A percentile compares a stretch with the other conserved stretches of the same genome.
These are phyloP conservation scores for Percopsis omiscomaycus DNA, from an alignment of 2,797 vertebrate genomes.

Conservation along the genomic window DNA sequence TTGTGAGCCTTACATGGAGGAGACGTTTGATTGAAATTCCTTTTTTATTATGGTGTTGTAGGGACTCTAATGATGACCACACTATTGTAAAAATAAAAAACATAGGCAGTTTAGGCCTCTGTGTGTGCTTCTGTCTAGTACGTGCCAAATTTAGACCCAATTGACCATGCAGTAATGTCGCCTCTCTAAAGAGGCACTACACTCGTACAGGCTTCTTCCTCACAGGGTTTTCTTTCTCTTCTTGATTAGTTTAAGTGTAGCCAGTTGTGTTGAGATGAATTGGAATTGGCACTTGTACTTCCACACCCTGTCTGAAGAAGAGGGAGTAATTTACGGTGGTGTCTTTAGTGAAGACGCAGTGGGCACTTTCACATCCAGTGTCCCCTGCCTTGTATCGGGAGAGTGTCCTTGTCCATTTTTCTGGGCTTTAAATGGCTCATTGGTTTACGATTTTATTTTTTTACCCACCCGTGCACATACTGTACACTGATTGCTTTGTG, in stretches of 20 bases:
- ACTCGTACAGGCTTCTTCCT: constrained; percentile 35
- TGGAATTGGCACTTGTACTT: constrained; percentile 53
- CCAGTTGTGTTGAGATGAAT: constrained; percentile 46
- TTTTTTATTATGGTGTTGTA: no score
- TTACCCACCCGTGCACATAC: background rate
- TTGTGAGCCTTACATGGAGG: no score
- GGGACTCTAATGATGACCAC: no score
- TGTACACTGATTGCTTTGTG: background rate
- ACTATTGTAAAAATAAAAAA: no score
- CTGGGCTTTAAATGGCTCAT: background rate
- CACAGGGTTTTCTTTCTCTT: constrained; percentile 38
- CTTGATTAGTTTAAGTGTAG: constrained; percentile 54
- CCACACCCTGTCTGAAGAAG: constrained; percentile 54
- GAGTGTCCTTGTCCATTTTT: background rate
- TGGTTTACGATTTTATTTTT: background rate
- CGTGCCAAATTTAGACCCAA: no score
- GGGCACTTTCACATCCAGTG: background rate
- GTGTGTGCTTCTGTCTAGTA: constrained; percentile 7
- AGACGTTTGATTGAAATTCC: no score
- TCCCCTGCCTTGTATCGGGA: background rate
- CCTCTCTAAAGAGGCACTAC: constrained; percentile 30
- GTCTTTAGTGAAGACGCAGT: constrained; percentile 20
- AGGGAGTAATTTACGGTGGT: constrained; percentile 54
- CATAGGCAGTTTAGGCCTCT: background rate
- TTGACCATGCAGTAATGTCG: constrained; percentile 22